Conservation (phyloP, 2,113 vertebrate genomes). For the Procavia capensis region DNA sequence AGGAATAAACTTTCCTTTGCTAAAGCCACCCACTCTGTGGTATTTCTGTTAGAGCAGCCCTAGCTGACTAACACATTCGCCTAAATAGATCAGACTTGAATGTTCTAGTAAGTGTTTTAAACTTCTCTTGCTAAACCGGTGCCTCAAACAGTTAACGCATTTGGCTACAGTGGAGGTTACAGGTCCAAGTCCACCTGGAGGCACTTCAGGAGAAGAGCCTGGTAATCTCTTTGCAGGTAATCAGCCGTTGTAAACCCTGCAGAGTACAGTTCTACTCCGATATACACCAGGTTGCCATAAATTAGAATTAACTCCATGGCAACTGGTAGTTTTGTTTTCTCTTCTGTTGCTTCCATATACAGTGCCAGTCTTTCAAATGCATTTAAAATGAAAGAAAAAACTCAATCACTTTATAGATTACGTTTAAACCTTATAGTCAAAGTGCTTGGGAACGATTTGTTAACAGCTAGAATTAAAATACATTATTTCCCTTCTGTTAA, state of each 20-base stretch:
- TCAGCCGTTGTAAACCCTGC: not conserved
- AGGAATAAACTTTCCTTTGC: too few relatives aligned
- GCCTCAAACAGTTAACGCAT: not conserved
- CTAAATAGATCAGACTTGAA: not conserved
- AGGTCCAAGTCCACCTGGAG: not conserved
- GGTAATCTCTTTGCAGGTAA: not conserved
- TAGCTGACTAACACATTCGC: too few relatives aligned
- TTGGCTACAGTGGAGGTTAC: not conserved
- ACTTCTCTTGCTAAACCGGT: not conserved
- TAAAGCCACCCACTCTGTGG: too few relatives aligned
- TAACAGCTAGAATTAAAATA: not conserved
- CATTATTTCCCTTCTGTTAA: not conserved
- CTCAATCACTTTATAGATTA: not conserved
- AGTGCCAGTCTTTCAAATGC: not conserved
- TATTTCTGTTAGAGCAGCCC: too few relatives aligned
- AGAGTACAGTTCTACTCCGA: not conserved
- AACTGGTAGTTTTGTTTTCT: not conserved
- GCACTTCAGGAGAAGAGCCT: not conserved
- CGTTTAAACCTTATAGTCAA: not conserved
- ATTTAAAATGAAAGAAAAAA: not conserved
- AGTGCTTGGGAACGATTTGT: not conserved
- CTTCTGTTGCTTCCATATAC: not conserved
- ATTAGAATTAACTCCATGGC: too few relatives aligned
- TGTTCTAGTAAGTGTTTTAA: not conserved
- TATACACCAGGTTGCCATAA: not conserved